These are phyloP conservation scores for Sarcophaga rosellei DNA, from an alignment of 2,888 invertebrate species.

Conservation along the genomic window DNA sequence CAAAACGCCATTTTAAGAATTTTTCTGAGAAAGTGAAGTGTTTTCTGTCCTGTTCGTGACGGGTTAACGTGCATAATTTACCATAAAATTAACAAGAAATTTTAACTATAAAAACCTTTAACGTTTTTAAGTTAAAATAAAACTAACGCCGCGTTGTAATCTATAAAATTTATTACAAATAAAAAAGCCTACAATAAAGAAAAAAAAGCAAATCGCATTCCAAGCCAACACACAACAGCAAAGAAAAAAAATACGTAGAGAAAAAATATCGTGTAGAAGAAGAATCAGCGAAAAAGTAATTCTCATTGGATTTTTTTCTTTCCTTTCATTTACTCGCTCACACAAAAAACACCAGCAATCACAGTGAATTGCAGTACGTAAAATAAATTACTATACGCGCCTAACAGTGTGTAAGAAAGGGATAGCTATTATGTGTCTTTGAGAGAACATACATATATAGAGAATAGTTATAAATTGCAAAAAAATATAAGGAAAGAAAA, in stretches of 20 bases:
- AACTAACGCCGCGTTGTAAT: conserved; percentile 19
- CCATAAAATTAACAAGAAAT: conserved; percentile 47
- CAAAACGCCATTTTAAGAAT: conserved; percentile 64
- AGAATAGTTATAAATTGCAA: conserved; percentile 56
- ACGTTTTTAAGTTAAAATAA: conserved; percentile 51
- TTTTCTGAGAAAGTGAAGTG: conserved; percentile 61
- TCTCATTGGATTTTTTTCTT: conserved; percentile 56
- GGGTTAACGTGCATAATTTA: conserved; percentile 64
- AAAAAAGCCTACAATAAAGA: conserved; percentile 33
- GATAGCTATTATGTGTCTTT: conserved; percentile 31
- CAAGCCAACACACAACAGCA: conserved; percentile 47
- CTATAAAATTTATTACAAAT: conserved; percentile 19
- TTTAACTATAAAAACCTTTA: conserved; percentile 40
- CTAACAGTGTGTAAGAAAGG: conserved; percentile 48
- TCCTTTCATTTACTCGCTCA: conserved; percentile 35
- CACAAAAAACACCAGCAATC: conserved; percentile 4
- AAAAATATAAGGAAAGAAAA: conserved; percentile 53
- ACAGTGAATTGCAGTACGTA: conserved; percentile 31
- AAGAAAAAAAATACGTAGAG: conserved; percentile 25
- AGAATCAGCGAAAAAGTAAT: conserved; percentile 59
- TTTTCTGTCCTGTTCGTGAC: conserved; percentile 68
- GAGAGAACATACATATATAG: conserved; percentile 34
- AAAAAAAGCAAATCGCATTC: conserved; percentile 59
- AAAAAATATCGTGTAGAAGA: conserved; percentile 38
- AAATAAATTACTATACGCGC: neutral